Evolutionary conservation across 2,113 vertebrate genomes (phyloP).

Genomic region (Gnathonemus longibarbis): DNA sequence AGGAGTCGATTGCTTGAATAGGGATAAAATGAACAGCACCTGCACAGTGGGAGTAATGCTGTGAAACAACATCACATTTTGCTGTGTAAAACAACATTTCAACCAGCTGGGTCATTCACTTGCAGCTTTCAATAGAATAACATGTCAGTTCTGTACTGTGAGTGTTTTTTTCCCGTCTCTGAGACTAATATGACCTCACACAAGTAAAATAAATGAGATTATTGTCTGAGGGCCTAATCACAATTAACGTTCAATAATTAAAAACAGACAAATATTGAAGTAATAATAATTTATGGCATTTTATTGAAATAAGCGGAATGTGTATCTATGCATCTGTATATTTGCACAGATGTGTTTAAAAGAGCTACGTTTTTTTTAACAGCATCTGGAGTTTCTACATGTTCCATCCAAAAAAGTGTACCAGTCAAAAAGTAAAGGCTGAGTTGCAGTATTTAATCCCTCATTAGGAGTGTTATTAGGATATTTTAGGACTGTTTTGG

Average conservation of each 20-base stretch:
- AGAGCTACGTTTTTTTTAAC: background rate
- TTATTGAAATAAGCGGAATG: background rate
- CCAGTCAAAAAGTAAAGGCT: background rate
- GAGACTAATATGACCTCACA: background rate
- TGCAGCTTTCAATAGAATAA: background rate
- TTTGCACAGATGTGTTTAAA: background rate
- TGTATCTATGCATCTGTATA: background rate
- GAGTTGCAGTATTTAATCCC: background rate
- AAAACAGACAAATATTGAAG: background rate
- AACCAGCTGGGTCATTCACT: background rate
- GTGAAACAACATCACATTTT: background rate
- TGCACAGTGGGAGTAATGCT: background rate
- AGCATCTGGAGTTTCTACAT: background rate
- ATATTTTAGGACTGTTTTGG: conserved; percentile 22
- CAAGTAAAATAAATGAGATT: background rate
- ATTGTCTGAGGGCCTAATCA: background rate
- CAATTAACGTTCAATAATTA: background rate
- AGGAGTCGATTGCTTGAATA: background rate
- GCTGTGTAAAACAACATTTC: background rate
- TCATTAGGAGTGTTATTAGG: conserved; percentile 1
- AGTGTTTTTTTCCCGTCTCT: background rate
- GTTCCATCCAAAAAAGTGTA: background rate
- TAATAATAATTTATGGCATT: background rate
- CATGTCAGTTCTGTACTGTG: background rate
- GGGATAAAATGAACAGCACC: background rate